Conservation (phyloP, 1,140 invertebrate genomes). For the Apis laboriosa region DNA sequence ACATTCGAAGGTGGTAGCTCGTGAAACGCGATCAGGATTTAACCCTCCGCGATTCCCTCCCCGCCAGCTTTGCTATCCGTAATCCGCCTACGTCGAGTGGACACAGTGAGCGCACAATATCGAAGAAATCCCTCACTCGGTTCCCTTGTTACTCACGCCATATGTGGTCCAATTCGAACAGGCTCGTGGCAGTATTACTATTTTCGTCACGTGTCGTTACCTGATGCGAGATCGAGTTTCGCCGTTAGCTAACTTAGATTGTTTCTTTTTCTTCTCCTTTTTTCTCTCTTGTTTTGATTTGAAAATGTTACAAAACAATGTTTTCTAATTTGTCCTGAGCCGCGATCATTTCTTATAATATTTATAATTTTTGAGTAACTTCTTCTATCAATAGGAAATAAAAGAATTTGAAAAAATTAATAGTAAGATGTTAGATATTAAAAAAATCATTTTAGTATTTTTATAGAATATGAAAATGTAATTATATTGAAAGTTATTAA, state of each 20-base stretch:
- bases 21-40: conserved; percentile 78
- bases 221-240: conserved; percentile 51
- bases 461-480: too few relatives aligned
- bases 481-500: too few relatives aligned
- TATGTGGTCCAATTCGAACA: conserved; percentile 26
- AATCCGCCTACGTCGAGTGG: conserved; percentile 71
- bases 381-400: too few relatives aligned
- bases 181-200: conserved; percentile 18
- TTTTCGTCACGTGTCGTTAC: conserved; percentile 60
- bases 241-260: background rate
- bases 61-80: conserved; percentile 52
- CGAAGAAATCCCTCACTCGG: conserved; percentile 22
- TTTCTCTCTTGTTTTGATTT: background rate
- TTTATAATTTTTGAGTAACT: too few relatives aligned
- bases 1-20: conserved; percentile 77
- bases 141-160: conserved; percentile 21
- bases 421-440: too few relatives aligned
- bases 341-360: too few relatives aligned
- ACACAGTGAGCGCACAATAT: conserved; percentile 51
- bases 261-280: background rate
- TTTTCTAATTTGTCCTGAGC: too few relatives aligned
- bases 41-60: conserved; percentile 25
- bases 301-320: too few relatives aligned
- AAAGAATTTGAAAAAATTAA: too few relatives aligned
- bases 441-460: too few relatives aligned